These are phyloP conservation scores for Eunapius fragilis DNA, from an alignment of 37 sponge, comb jelly and placozoan species.

Conservation along the genomic window DNA sequence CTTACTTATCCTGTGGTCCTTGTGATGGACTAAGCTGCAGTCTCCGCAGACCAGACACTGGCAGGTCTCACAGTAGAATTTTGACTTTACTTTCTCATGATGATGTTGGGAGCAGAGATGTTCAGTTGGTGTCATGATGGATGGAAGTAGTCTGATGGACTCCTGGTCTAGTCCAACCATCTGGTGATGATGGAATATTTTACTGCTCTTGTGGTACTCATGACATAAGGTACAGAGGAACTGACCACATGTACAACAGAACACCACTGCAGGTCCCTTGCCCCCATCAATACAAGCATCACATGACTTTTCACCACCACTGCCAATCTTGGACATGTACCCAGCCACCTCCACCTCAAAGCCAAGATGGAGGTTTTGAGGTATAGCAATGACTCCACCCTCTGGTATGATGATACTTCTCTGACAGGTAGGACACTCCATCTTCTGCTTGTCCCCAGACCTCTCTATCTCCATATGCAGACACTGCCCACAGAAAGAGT, in stretches of 20 bases:
- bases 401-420: conserved; percentile 2
- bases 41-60: background rate
- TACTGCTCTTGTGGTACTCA: background rate
- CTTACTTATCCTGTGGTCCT: background rate
- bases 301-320: background rate
- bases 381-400: background rate
- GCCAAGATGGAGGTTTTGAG: background rate
- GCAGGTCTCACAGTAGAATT: conserved; percentile 14
- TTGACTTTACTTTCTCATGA: background rate
- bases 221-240: background rate
- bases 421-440: conserved; percentile 15
- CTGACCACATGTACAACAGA: conserved; percentile 1
- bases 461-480: background rate
- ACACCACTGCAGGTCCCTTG: background rate
- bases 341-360: conserved; percentile 6
- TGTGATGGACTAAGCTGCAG: background rate
- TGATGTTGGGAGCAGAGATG: background rate
- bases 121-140: background rate
- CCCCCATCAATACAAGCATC: background rate
- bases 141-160: background rate
- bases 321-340: background rate
- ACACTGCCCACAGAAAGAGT: conserved; percentile 8
- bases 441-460: background rate
- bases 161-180: background rate
- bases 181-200: background rate